Base-by-base conservation (phyloP, 2,888 invertebrate genomes). In the Lutraria lutraria region DNA sequence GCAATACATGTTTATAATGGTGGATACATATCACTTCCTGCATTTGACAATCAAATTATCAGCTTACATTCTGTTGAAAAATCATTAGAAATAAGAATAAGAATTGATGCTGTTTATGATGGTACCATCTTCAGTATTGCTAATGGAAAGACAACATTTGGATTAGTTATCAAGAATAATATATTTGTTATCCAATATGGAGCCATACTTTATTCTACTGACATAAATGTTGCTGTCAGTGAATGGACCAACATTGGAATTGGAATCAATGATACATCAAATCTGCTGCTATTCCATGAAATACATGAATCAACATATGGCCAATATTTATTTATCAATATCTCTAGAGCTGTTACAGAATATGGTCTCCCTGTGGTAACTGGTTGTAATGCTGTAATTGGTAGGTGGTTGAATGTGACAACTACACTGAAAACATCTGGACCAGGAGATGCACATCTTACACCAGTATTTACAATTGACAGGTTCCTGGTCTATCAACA, bases 211-310 rank as follows among this genome's bases (percentile, higher is more conserved):
- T 90, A 87, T 88, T 84, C 91, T 25, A 94, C 94, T 3, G 85
- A 86, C 19, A 87, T 93, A 2, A 31, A 25, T 29, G 90, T 93
- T 15, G 79, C 80, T 0, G n/a, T 89, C 13, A 86, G 85, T 29
- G 85, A 88, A 43, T 95, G 95, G 95, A 90, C 94, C 52, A 93
- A 93, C 68, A 79, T 95, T 25, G 90, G 93, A 21, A 34, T 90
- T 4, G 72, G 83, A 21, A 84, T 89, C 63, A 88, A 92, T 83
- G 88, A 87, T 76, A 80, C 80, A 29, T 84, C 89, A 31, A 89
- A 89, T 21, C 43, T 76, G 53, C 10, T 89, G 3, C 25, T 86
- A 4, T 89, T 92, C 85, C 81, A 88, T 60, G 89, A 89, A 80
- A 88, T 88, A 54, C 88, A 90, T 60, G 90, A 91, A 85, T 80